Evolutionary conservation across 2,113 vertebrate genomes (phyloP).

Genomic region (Tiliqua scincoides): DNA sequence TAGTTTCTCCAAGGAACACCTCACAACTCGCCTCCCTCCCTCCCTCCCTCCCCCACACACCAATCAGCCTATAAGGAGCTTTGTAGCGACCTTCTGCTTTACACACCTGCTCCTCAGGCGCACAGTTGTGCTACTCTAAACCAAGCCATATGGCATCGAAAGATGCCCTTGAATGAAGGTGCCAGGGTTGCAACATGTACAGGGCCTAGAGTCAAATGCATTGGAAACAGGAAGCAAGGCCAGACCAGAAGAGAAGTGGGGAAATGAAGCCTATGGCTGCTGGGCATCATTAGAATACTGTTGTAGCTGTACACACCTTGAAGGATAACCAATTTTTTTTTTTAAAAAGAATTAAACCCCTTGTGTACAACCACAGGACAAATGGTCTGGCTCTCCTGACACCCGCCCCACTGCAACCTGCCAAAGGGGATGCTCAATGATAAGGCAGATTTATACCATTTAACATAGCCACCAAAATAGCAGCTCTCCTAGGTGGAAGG

Average conservation of each 20-base stretch:
- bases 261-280: neutral
- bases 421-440: neutral
- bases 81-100: neutral
- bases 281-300: neutral
- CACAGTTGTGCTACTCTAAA: neutral
- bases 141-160: neutral
- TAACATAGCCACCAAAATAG: neutral
- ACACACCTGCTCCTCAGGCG: neutral
- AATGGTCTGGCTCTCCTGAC: neutral
- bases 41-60: neutral
- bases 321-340: neutral
- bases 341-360: neutral
- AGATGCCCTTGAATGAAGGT: neutral
- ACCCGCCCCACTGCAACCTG: neutral
- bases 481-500: conserved; percentile 3
- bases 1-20: neutral
- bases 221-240: neutral
- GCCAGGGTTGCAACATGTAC: too few relatives aligned
- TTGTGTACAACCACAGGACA: neutral
- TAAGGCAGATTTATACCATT: neutral
- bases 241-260: neutral
- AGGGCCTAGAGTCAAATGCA: neutral
- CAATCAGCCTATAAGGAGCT: neutral
- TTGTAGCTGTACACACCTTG: neutral
- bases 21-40: too few relatives aligned